Conservation (phyloP, 2,888 invertebrate genomes). For the Crossocerus cetratus region DNA sequence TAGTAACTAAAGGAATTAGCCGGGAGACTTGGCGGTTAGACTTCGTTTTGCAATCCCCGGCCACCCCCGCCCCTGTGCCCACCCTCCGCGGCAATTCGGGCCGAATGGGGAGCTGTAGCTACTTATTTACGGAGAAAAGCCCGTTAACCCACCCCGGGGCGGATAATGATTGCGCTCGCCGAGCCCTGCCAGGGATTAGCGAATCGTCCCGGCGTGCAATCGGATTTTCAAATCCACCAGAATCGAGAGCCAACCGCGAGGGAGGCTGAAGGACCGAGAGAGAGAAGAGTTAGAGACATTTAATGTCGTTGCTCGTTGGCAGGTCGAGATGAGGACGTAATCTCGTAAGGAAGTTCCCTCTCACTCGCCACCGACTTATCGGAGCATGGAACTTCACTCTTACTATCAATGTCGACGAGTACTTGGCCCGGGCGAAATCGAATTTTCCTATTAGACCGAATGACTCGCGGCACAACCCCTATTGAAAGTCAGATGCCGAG, state of each 20-base stretch:
- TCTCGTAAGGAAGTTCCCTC: neutral
- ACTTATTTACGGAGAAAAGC: too few species aligned
- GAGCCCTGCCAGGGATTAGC: too few species aligned
- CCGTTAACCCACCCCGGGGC: too few species aligned
- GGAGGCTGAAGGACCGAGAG: neutral
- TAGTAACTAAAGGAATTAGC: neutral
- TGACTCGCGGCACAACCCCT: too few species aligned
- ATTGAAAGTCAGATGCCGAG: too few species aligned
- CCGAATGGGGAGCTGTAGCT: too few species aligned
- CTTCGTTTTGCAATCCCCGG: too few species aligned
- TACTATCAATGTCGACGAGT: conserved; percentile 3
- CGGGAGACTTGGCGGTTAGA: neutral
- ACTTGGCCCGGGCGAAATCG: neutral
- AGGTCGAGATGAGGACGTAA: neutral
- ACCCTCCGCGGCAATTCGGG: too few species aligned
- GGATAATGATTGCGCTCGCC: too few species aligned
- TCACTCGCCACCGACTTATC: conserved; percentile 4
- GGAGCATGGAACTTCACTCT: conserved; percentile 23
- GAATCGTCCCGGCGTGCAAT: too few species aligned
- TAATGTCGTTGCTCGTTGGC: neutral
- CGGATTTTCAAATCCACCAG: too few species aligned
- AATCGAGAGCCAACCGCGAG: neutral
- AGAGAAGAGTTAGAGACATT: neutral
- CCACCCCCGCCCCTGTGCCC: too few species aligned
- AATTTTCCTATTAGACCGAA: conserved; percentile 8